Base-by-base conservation (phyloP, 92 coral and sea anemone genomes). In the Epizoanthus stellaris region DNA sequence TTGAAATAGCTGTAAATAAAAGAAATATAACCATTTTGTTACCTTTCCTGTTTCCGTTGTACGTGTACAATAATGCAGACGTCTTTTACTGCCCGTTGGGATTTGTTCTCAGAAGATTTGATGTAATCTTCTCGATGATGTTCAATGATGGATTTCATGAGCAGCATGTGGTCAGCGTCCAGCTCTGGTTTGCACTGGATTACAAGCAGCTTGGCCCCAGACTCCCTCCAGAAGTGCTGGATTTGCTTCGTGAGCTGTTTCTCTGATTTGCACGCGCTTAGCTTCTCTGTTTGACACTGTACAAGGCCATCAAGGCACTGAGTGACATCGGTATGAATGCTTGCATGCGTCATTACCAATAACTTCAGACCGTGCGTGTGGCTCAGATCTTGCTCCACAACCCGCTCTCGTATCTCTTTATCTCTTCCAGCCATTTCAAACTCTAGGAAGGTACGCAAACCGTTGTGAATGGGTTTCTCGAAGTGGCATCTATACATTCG, bases 11-110 rank as follows among this genome's bases (percentile, higher is more conserved):
- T 30, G 36, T 30, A 30, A 30, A 30, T 52, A 52, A 52, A 52
- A 52, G 14, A 11, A 52, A 52, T 10, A 52, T 11, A 52, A 10
- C 63, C 86, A 52, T 52, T 9, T 10, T 13, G 2, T n/a, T 63
- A 66, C 76, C 86, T 87, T 84, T 89, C 90, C 2, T 98, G 87
- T 57, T 91, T 91, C 36, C 83, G 43, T 14, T 79, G 71, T 7
- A 79, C 25, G 58, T 79, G 83, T 2, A 79, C 83, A 14, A 79
- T 43, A 6, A 79, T 45, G 39, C 83, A 79, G 25, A 79, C 83
- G 47, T 79, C 71, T 79, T 79, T 79, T 17, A 6, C 58, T 12
- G 34, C 3, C 21, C 49, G 61, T 13, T 62, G 16, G 42, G 11
- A 61, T 20, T 43, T 13, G 39, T 14, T 62, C 6, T 15, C 34